A percentile compares a stretch with the other conserved stretches of the same genome.
Evolutionary conservation across 2,888 invertebrate genomes (phyloP).

Genomic region (Aspidiotus destructor): DNA sequence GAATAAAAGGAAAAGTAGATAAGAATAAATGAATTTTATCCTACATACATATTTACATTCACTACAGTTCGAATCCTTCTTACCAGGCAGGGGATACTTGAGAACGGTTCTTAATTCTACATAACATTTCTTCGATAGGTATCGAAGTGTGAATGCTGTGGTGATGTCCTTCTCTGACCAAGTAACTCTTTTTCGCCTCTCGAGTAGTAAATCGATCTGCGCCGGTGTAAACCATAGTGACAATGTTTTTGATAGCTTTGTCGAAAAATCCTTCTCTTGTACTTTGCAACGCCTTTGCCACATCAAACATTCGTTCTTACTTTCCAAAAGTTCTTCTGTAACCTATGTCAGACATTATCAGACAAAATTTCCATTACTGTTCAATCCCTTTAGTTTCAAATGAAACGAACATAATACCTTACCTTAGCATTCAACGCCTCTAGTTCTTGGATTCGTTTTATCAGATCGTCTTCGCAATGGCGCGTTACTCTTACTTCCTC

Average conservation of each 20-base stretch:
- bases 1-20: not conserved
- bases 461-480: not conserved
- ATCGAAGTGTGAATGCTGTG: not conserved
- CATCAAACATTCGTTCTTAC: not conserved
- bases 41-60: too few relatives aligned
- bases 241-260: not conserved
- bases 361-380: not conserved
- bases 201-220: not conserved
- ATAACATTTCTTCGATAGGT: not conserved
- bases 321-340: not conserved
- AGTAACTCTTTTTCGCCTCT: not conserved
- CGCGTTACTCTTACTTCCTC: not conserved
- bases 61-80: too few relatives aligned
- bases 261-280: not conserved
- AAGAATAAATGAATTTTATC: not conserved
- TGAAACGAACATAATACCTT: not conserved
- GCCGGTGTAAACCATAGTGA: not conserved
- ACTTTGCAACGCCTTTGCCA: not conserved
- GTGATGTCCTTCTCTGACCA: not conserved
- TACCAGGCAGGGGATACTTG: not conserved
- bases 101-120: not conserved
- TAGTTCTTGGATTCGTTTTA: not conserved
- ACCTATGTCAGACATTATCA: not conserved
- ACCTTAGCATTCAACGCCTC: conserved; percentile 1
- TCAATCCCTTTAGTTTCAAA: not conserved